Evolutionary conservation across 2,797 vertebrate genomes (phyloP).

Genomic region (Tragopan temminckii): DNA sequence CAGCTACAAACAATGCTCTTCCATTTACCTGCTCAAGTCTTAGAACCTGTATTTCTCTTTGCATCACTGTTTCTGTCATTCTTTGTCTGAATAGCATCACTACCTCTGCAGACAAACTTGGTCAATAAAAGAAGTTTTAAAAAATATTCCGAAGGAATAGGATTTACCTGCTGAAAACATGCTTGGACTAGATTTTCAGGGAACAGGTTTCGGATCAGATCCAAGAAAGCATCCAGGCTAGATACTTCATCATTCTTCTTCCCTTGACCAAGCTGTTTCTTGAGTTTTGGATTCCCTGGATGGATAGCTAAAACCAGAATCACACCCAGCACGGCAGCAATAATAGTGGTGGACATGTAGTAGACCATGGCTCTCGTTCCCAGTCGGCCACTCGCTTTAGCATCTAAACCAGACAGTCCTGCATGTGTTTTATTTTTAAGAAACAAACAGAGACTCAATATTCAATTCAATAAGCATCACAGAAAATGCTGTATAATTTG

Average conservation of each 20-base stretch:
- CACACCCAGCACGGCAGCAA: constrained; percentile 96
- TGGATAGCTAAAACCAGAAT: constrained; percentile 97
- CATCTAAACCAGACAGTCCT: constrained; percentile 96
- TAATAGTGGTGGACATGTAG: constrained; percentile 96
- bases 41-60: neutral
- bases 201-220: constrained; percentile 97
- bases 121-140: neutral
- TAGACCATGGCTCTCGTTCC: constrained; percentile 98
- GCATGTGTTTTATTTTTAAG: constrained; percentile 23
- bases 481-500: neutral
- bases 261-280: constrained; percentile 93
- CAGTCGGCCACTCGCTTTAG: constrained; percentile 96
- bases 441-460: constrained; percentile 16
- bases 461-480: neutral
- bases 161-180: constrained; percentile 96
- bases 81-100: neutral
- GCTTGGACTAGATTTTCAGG: constrained; percentile 98
- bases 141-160: neutral
- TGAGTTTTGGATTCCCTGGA: constrained; percentile 97
- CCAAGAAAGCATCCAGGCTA: constrained; percentile 97
- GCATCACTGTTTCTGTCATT: neutral
- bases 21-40: neutral
- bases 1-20: neutral
- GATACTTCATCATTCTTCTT: constrained; percentile 96
- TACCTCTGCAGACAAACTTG: neutral